Evolutionary conservation across 2,888 invertebrate genomes (phyloP), one percentile per base, ranked within the genome.

Genomic region (Cheilosia pagana): DNA sequence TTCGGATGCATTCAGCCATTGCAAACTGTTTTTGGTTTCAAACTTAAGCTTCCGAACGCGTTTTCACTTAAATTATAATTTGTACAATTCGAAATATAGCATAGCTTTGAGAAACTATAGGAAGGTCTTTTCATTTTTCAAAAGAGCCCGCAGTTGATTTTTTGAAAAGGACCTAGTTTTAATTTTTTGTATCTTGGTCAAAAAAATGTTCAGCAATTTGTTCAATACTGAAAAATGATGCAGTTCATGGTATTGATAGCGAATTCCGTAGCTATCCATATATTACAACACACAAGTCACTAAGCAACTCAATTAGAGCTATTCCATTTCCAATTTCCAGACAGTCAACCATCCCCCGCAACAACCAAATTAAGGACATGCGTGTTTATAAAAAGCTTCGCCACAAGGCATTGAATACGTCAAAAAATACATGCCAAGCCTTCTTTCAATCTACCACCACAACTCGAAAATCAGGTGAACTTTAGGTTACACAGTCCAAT

Each of bases 341-440:
- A 28, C 16, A 43, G 53, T 28, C 25, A 67, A 67, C 19, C 28
- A 25, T 60, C n/a, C 10, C 28, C 31, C 48, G 48, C 41, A 60
- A 60, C 52, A 60, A 21, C 16, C 41, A 19, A 43, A 52, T 52
- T 23, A 53, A 68, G 60, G 70, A 70, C 78, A 79, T 79, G 78
- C 78, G 78, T 72, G 41, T 43, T 78, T 16, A 6, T 8, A 3
- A 60, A 79, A 79, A 79, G 78, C 71, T 79, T 53, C 35, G 21
- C 14, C 28, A 3, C 43, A 52, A 31, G 23, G 31, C 72, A 62
- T 53, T n/a, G 50, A 60, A 77, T 76, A 59, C 67, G 81, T 76
- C 77, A 77, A 81, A 77, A 77, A 65, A 41, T 31, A 48, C 41
- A 39, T 67, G 67, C 82, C 77, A 67, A 72, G 60, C 72, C 82